Conservation (phyloP, 2,113 vertebrate genomes). For the Gallinago media region DNA sequence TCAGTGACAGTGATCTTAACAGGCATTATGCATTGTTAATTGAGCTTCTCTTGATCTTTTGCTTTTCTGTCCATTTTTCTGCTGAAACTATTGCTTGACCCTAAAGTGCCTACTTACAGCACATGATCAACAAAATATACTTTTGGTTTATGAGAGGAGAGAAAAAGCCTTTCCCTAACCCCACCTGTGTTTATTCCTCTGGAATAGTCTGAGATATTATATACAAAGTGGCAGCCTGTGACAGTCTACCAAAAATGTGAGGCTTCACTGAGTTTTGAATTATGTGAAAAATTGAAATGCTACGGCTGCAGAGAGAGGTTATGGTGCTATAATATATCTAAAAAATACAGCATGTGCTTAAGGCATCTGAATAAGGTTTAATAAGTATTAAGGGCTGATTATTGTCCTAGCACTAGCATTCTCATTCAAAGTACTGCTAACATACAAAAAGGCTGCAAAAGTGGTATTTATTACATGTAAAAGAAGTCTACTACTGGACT, state of each 20-base stretch:
- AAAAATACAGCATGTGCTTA: background rate
- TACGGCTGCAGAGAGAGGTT: background rate
- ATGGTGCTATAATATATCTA: background rate
- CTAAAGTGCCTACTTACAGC: background rate
- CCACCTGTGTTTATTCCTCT: background rate
- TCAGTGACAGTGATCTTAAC: background rate
- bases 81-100: background rate
- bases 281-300: background rate
- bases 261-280: background rate
- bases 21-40: constrained; percentile 33
- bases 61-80: background rate
- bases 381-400: background rate
- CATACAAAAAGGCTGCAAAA: background rate
- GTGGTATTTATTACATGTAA: rapidly evolving
- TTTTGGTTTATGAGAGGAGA: background rate
- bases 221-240: background rate
- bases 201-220: background rate
- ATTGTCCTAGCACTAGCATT: background rate
- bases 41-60: background rate
- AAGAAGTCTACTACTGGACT: background rate
- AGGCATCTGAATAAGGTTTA: background rate
- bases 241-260: background rate
- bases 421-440: background rate
- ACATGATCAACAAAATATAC: background rate
- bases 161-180: background rate